Percentiles rank a stretch among this genome's conserved stretches.
Evolutionary conservation across 2,888 invertebrate genomes (phyloP).

Genomic region (Athetis lepigone): DNA sequence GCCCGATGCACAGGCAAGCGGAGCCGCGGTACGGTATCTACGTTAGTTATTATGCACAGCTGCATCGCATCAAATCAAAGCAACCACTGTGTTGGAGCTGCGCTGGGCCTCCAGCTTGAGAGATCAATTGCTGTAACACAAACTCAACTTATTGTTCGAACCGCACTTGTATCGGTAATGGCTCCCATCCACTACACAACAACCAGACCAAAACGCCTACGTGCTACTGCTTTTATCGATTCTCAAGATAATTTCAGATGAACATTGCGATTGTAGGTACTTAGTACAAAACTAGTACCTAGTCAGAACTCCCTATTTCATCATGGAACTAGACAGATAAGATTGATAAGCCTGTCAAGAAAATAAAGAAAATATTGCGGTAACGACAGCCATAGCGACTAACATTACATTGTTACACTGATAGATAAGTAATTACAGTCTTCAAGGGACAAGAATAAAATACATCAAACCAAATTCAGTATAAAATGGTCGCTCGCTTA

Average conservation of each 20-base stretch:
- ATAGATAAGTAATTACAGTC: slow-evolving; percentile 20
- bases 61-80: slow-evolving; percentile 82
- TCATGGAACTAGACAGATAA: slow-evolving; percentile 19
- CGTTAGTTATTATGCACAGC: slow-evolving; percentile 73
- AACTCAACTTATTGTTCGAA: slow-evolving; percentile 39
- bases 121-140: slow-evolving; percentile 46
- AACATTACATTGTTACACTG: background rate
- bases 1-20: slow-evolving; percentile 56
- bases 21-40: slow-evolving; percentile 64
- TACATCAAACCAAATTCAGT: slow-evolving; percentile 10
- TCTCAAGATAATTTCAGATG: slow-evolving; percentile 31
- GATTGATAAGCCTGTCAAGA: background rate
- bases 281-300: slow-evolving; percentile 2
- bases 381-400: background rate
- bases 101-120: slow-evolving; percentile 43
- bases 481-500: slow-evolving; percentile 1
- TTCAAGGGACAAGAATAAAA: slow-evolving; percentile 12
- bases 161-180: slow-evolving; percentile 21
- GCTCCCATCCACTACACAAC: background rate
- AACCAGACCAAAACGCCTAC: slow-evolving; percentile 29
- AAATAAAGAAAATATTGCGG: background rate
- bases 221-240: slow-evolving; percentile 16
- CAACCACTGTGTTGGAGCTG: slow-evolving; percentile 73
- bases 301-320: slow-evolving; percentile 15
- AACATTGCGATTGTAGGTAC: slow-evolving; percentile 17